Evolutionary conservation across 2,797 vertebrate genomes (phyloP).

Genomic region (Discoglossus pictus): DNA sequence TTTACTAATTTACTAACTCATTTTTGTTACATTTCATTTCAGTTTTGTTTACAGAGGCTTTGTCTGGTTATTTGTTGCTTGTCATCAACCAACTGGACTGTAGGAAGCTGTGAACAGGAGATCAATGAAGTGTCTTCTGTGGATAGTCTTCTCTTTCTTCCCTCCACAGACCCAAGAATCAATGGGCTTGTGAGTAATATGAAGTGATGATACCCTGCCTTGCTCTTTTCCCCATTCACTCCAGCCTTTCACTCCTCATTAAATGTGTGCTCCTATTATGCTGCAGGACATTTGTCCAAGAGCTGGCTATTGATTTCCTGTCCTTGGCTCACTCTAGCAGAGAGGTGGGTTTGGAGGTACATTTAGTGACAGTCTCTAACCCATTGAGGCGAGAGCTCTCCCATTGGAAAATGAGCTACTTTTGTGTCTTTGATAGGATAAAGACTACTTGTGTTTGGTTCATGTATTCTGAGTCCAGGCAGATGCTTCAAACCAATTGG

Average conservation of each 20-base stretch:
- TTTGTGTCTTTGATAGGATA: neutral
- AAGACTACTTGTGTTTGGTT: neutral
- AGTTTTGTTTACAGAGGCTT: too few species aligned
- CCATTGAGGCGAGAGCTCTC: neutral
- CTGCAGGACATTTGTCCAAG: neutral
- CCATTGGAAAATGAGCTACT: conserved; percentile 4
- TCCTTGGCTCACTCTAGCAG: neutral
- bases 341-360: conserved; percentile 4
- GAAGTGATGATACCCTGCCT: neutral
- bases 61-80: too few species aligned
- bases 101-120: neutral
- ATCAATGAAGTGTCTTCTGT: conserved; percentile 39
- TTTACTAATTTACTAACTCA: too few species aligned
- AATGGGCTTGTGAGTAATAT: neutral
- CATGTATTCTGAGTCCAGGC: too few species aligned
- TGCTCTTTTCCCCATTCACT: neutral
- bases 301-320: conserved; percentile 13
- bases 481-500: conserved; percentile 11
- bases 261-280: neutral
- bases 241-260: neutral
- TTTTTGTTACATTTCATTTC: too few species aligned
- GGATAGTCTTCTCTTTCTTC: conserved; percentile 13
- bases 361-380: neutral
- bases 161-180: neutral
- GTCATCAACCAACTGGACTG: too few species aligned